Evolutionary conservation across 1,140 invertebrate genomes (phyloP), one percentile per base, ranked within the genome.

Genomic region (Cecropterus lyciades): DNA sequence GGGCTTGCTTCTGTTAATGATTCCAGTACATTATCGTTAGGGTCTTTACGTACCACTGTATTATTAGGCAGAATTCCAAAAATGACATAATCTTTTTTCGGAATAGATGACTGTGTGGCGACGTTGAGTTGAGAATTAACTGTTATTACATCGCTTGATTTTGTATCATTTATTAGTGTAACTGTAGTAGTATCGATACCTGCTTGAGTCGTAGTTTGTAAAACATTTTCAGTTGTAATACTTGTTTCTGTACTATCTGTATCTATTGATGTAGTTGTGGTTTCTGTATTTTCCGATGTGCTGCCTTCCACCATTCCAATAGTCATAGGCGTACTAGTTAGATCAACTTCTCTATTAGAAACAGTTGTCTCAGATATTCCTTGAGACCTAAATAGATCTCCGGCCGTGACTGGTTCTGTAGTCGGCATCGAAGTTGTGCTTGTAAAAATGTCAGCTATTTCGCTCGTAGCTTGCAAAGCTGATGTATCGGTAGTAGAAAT

Each of bases 11-110:
- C 93, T 84, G 94, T 95, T 80, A 95, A 93, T 77, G 94, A 89
- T 79, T 94, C 94, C 82, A 95, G 93, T 73, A 93, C 74, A 79
- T 95, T 94, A 77, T 95, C 93, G 78, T 94, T 94, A 66, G 95
- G 95, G 65, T 94, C 93, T 91, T 96, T 96, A 82, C 95, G 93
- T 75, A 96, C 94, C 75, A 96, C 95, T 46, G 95, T 96, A 84
- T 95, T 96, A 82, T 96, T 96, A 20, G 95, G 94, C 73, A 95
- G 93, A 72, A 96, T 95, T 74, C 95, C 95, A 78, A 95, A 96
- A 67, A 96, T 93, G 51, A 94, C 92, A 84, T 95, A 96, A 90
- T 95, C 95, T 79, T 94, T 93, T 78, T 93, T 92, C 65, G 95
- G 93, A 75, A 91, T 82, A 10, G 72, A 63, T 70, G 82, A 51